Percentiles rank a stretch among this genome's conserved stretches.
Conservation (phyloP, 2,113 vertebrate genomes). For the Gambusia holbrooki region DNA sequence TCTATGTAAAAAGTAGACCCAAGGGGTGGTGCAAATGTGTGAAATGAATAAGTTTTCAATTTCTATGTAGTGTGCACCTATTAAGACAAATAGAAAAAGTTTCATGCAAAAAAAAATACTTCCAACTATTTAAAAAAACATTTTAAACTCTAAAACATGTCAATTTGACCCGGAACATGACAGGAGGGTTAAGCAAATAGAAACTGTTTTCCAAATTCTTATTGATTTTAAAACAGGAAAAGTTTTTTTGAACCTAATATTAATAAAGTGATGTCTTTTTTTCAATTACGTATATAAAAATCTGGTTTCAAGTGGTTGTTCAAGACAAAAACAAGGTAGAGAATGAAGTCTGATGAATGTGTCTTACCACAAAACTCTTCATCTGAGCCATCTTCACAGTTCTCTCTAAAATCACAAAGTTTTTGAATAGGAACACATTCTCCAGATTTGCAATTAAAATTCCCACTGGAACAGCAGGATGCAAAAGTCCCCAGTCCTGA, state of each 20-base stretch:
- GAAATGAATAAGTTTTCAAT: too few species aligned
- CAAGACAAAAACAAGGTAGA: not conserved
- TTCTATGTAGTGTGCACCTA: too few species aligned
- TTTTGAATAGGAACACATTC: slow-evolving; percentile 26
- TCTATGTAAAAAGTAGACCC: too few species aligned
- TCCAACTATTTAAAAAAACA: too few species aligned
- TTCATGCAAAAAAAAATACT: too few species aligned
- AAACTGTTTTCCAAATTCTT: not conserved
- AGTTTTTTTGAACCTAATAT: not conserved
- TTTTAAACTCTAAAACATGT: too few species aligned
- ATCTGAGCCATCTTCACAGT: slow-evolving; percentile 58
- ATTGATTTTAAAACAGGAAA: not conserved
- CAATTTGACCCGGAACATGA: too few species aligned
- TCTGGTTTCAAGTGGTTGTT: not conserved
- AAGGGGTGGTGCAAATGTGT: too few species aligned
- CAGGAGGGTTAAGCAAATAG: not conserved
- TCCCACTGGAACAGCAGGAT: slow-evolving; percentile 38
- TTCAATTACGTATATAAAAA: not conserved
- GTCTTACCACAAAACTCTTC: slow-evolving; percentile 68
- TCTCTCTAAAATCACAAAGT: slow-evolving; percentile 57
- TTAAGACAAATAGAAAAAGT: too few species aligned
- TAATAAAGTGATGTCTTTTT: too few species aligned
- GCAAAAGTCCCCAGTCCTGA: slow-evolving; percentile 36
- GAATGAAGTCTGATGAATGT: not conserved
- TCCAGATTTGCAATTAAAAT: slow-evolving; percentile 56